These are phyloP conservation scores for Acanthacorydalis orientalis DNA, from an alignment of 2,888 invertebrate genomes.

Conservation along the genomic window DNA sequence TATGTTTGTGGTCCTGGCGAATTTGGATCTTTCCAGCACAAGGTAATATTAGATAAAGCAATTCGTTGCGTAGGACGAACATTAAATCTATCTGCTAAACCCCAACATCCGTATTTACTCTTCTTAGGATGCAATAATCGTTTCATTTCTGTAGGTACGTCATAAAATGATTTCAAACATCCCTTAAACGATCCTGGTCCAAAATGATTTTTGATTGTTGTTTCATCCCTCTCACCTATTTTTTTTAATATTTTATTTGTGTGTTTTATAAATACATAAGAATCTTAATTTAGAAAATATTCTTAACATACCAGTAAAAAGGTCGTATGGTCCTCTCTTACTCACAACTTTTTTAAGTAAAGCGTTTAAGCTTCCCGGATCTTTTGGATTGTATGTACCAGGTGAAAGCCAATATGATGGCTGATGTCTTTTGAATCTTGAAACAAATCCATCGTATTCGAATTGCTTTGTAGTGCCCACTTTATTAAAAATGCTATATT, in stretches of 20 bases:
- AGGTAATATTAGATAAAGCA: slow-evolving; percentile 30
- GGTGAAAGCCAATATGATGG: slow-evolving; percentile 13
- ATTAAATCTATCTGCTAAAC: slow-evolving; percentile 19
- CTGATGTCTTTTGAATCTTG: slow-evolving; percentile 16
- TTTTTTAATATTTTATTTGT: slow-evolving; percentile 9
- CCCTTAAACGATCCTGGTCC: slow-evolving; percentile 16
- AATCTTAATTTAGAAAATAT: background rate
- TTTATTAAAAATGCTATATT: no score
- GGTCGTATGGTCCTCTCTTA: slow-evolving; percentile 21
- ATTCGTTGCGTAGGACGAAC: slow-evolving; percentile 27
- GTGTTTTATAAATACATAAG: no score
- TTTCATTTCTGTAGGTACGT: slow-evolving; percentile 16
- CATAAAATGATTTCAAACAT: slow-evolving; percentile 18
- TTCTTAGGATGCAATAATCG: slow-evolving; percentile 16
- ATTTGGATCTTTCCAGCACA: slow-evolving; percentile 29
- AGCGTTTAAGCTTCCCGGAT: slow-evolving; percentile 13
- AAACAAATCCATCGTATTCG: slow-evolving; percentile 19
- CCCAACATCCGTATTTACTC: slow-evolving; percentile 18
- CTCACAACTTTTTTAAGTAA: slow-evolving; percentile 9
- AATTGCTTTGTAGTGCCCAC: slow-evolving; percentile 11
- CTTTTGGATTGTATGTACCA: slow-evolving; percentile 17
- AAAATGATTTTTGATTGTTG: slow-evolving; percentile 35
- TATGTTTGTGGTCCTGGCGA: slow-evolving; percentile 37
- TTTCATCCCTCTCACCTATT: slow-evolving; percentile 31
- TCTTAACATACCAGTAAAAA: slow-evolving; percentile 26